A percentile compares a stretch with the other conserved stretches of the same genome.
Conservation (phyloP, 1,140 invertebrate genomes). For the Himalopsyche phryganea region DNA sequence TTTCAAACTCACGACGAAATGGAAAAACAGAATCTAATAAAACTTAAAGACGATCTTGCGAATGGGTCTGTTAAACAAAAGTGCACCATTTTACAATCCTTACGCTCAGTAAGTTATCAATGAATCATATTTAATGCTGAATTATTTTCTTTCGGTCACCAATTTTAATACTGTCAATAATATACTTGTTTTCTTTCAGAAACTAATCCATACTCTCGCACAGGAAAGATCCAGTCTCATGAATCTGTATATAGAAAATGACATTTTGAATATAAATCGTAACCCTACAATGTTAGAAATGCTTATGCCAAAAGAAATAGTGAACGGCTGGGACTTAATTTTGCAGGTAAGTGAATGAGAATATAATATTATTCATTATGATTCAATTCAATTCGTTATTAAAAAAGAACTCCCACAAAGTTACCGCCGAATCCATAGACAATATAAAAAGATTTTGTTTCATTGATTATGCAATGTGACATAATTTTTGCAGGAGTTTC, state of each 20-base stretch:
- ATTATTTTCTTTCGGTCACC: too few species aligned
- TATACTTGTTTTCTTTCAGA: too few species aligned
- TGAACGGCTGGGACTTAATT: constrained; percentile 33
- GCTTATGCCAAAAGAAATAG: constrained; percentile 27
- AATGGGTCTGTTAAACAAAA: constrained; percentile 22
- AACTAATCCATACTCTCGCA: constrained; percentile 30
- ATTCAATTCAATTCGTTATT: too few species aligned
- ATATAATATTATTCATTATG: too few species aligned
- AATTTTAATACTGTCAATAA: too few species aligned
- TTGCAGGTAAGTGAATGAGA: constrained; percentile 25
- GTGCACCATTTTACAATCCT: constrained; percentile 26
- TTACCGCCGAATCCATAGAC: too few species aligned
- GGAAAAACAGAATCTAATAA: background rate
- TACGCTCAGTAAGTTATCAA: constrained; percentile 22
- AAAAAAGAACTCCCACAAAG: too few species aligned
- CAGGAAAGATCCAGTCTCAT: constrained; percentile 27
- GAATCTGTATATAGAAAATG: constrained; percentile 25
- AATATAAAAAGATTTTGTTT: too few species aligned
- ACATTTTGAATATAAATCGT: constrained; percentile 26
- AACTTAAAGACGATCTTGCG: constrained; percentile 15
- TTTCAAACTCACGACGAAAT: too few species aligned
- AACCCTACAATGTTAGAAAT: constrained; percentile 14
- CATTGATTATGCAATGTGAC: too few species aligned
- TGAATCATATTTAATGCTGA: too few species aligned
- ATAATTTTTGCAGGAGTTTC: too few species aligned